Conservation (phyloP, 1,140 invertebrate species). For the Drosophila simulans region DNA sequence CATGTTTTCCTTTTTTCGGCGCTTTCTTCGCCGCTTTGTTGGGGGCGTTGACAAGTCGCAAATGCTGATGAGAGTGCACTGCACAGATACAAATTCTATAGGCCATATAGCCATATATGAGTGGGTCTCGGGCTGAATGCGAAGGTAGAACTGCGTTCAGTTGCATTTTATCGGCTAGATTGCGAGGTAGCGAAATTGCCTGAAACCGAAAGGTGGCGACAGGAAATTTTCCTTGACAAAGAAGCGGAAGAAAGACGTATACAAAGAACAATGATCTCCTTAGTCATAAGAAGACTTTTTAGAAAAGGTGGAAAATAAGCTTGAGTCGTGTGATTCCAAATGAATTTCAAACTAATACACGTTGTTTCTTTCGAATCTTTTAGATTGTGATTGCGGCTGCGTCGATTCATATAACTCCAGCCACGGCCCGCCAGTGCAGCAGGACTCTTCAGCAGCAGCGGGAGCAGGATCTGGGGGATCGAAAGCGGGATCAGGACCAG, state of each 20-base stretch:
- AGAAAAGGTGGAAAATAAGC: slow-evolving; percentile 31
- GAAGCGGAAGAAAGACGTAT: slow-evolving; percentile 3
- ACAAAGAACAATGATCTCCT: slow-evolving; percentile 45
- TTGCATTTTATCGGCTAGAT: slow-evolving; percentile 43
- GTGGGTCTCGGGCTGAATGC: slow-evolving; percentile 25
- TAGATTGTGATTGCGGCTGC: slow-evolving; percentile 84
- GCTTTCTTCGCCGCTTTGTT: slow-evolving; percentile 60
- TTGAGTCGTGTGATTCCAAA: no score
- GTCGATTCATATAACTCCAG: slow-evolving; percentile 66
- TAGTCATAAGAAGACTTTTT: slow-evolving; percentile 52
- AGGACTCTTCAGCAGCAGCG: slow-evolving; percentile 23
- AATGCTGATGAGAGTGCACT: slow-evolving; percentile 9
- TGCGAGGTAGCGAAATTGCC: slow-evolving; percentile 55
- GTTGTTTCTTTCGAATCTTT: not conserved
- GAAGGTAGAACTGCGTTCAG: slow-evolving; percentile 46
- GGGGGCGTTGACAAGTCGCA: slow-evolving; percentile 55
- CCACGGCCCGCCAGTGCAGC: slow-evolving; percentile 49
- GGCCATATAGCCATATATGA: slow-evolving; percentile 24
- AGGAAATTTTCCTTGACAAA: slow-evolving; percentile 43
- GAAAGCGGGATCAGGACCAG: slow-evolving; percentile 14
- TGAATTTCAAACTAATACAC: not conserved
- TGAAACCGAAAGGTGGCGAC: slow-evolving; percentile 10
- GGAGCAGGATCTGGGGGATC: slow-evolving; percentile 37
- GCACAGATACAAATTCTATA: slow-evolving; percentile 31
- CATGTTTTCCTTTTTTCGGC: slow-evolving; percentile 38